These are phyloP conservation scores for Temnothorax curvispinosus DNA, from an alignment of 1,140 invertebrate genomes.

Conservation along the genomic window DNA sequence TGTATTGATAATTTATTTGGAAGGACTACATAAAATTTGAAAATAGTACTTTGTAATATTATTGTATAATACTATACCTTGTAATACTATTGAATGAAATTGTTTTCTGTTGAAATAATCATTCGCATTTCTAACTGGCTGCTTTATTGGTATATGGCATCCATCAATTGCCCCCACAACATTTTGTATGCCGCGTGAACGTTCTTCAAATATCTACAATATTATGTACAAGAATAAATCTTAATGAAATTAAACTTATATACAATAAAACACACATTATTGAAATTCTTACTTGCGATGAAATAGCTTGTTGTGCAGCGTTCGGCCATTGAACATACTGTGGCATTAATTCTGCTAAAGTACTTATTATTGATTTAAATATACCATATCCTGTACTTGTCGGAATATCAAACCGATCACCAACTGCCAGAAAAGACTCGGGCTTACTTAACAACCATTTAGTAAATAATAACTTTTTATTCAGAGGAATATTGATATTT, in stretches of 20 bases:
- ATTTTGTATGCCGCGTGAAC: neutral
- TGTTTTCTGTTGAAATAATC: conserved; percentile 37
- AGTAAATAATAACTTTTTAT: neutral
- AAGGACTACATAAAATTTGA: neutral
- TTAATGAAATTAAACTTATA: no score
- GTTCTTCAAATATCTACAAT: neutral
- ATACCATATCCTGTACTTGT: neutral
- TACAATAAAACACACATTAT: no score
- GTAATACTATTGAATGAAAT: conserved; percentile 12
- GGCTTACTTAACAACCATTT: conserved; percentile 2
- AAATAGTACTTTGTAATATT: neutral
- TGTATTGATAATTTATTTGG: no score
- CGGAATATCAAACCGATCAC: neutral
- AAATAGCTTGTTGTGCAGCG: no score
- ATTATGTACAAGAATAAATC: no score
- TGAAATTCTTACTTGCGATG: no score
- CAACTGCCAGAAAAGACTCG: neutral
- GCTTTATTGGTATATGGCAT: conserved; percentile 19
- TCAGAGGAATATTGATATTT: no score
- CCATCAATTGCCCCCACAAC: conserved; percentile 4
- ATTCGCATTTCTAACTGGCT: conserved; percentile 11
- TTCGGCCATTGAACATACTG: neutral
- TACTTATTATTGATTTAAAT: neutral
- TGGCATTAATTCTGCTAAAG: neutral
- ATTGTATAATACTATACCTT: neutral